Evolutionary conservation across 2,113 vertebrate species (phyloP), one percentile per base, ranked within the genome.

Genomic region (Ciconia maguari): DNA sequence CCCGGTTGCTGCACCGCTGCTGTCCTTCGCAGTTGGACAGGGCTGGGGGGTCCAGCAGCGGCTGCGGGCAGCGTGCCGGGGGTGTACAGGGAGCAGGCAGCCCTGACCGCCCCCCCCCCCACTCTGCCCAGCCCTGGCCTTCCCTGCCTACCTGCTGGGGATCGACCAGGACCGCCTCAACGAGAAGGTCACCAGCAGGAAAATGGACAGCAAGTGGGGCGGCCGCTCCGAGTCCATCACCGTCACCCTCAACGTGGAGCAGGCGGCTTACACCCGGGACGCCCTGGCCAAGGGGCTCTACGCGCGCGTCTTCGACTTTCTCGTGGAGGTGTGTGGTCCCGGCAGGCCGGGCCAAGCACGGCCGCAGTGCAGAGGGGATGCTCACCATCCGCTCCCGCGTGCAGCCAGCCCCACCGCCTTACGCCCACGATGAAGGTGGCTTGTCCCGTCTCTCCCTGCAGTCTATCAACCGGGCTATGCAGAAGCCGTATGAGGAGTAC

Each of bases 151-250:
- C 94, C 98, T 99, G 91, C 97, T 99, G 98, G 99, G 99, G 51
- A 98, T 99, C 5, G 97, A 99, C 97, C 98, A 98, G 49, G 88
- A 57, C 32, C 98, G 99, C 10, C 98, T 99, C 66, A 98, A 99
- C 64, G 98, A 99, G 84, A 99, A 99, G 95, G 97, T 99, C 85
- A 99, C 99, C 93, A 99, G 99, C 95, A 98, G 99, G 26, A 99
- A 99, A 96, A 99, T 99, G 99, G 99, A 99, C 95, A 99, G 99
- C 89, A 99, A 99, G 92, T 99, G 99, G 99, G 99, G 98, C 0
- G 99, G 99, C 25, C 99, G 99, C 95, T 98, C 98, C 0, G 99
- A 99, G 97, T 99, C 99, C 92, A 99, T 99, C 36, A 97, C 99
- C 0, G 99, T 99, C 90, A 99, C 99, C 34, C 98, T 99, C 90